These are phyloP conservation scores for Smittia sp. DNA, from an alignment of 2,888 invertebrate species.

Conservation along the genomic window DNA sequence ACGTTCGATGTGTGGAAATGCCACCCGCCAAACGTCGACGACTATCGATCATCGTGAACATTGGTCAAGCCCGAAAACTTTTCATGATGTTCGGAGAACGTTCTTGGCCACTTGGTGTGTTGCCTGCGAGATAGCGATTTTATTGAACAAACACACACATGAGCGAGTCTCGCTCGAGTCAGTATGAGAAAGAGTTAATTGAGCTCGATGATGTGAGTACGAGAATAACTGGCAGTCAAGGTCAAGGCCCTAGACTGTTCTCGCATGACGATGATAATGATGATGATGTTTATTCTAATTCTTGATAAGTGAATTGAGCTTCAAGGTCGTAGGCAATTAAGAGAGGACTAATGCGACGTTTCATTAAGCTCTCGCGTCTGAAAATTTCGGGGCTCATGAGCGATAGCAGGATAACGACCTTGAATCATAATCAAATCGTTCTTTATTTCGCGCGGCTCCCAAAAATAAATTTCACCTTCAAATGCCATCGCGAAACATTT, in stretches of 20 bases:
- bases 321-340: background rate
- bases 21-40: background rate
- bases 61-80: background rate
- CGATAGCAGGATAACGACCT: background rate
- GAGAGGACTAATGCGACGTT: background rate
- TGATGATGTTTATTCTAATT: slow-evolving; percentile 20
- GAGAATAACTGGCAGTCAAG: slow-evolving; percentile 19
- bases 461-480: slow-evolving; percentile 30
- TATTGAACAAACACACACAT: background rate
- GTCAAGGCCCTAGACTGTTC: slow-evolving; percentile 13
- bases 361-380: background rate
- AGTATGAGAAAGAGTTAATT: background rate
- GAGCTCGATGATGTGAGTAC: background rate
- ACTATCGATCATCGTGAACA: background rate
- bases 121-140: background rate
- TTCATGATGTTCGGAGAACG: background rate
- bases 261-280: background rate
- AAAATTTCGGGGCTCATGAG: background rate
- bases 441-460: background rate
- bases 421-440: slow-evolving; percentile 6
- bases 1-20: background rate
- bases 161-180: background rate
- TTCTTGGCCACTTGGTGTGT: background rate
- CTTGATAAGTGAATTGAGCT: slow-evolving; percentile 23
- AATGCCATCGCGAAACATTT: slow-evolving; percentile 12